These are phyloP conservation scores for Girardia tigrina DNA, from an alignment of 2,888 invertebrate species.

Conservation along the genomic window DNA sequence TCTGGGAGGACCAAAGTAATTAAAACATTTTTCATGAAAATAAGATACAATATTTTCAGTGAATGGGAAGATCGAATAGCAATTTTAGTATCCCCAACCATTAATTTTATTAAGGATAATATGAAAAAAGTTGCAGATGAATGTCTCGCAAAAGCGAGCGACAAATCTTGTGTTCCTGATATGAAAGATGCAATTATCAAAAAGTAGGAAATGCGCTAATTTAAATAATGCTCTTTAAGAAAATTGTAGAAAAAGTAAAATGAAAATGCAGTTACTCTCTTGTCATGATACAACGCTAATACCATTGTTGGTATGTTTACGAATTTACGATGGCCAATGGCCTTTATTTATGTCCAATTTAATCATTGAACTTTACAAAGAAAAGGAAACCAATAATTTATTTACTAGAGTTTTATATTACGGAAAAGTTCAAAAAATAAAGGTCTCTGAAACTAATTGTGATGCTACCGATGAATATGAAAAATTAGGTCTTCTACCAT, in stretches of 20 bases:
- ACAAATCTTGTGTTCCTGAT: background rate
- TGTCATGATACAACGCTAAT: conserved; percentile 4
- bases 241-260: conserved; percentile 17
- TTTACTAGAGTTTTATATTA: background rate
- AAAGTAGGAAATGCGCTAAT: background rate
- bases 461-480: background rate
- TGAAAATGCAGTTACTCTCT: conserved; percentile 11
- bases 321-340: conserved; percentile 4
- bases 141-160: background rate
- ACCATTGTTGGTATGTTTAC: background rate
- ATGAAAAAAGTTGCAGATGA: background rate
- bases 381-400: background rate
- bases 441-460: background rate
- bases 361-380: background rate
- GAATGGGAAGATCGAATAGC: conserved; percentile 3
- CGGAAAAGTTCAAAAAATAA: background rate
- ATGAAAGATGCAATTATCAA: background rate
- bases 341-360: conserved; percentile 1
- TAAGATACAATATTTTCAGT: background rate
- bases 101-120: conserved; percentile 19
- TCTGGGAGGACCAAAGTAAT: background rate
- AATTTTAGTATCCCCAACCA: background rate
- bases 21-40: too few relatives aligned
- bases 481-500: background rate
- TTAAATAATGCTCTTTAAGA: background rate